phyloP scores from a whole-genome alignment of 2,797 vertebrate genomes.

The Thaleichthys pacificus region DNA sequence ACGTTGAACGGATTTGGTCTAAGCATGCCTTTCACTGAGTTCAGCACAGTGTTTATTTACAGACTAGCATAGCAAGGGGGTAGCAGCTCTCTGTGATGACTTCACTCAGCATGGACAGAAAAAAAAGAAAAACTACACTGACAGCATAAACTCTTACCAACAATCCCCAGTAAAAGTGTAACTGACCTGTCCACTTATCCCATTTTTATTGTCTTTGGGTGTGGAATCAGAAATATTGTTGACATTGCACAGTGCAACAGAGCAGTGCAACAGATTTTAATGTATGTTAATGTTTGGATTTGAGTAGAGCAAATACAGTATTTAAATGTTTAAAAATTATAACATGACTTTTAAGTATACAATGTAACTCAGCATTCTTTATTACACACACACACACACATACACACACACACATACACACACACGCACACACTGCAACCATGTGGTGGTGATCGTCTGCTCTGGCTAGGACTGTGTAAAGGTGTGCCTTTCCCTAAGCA shows the following conservation, averaged over 20 bases:
- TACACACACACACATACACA: not conserved
- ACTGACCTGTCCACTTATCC: slow-evolving; percentile 35
- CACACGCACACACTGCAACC: slow-evolving; percentile 39
- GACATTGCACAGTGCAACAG: slow-evolving; percentile 31
- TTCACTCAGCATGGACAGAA: slow-evolving; percentile 37
- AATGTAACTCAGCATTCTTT: slow-evolving; percentile 41
- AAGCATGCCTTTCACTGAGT: slow-evolving; percentile 54
- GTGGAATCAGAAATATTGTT: slow-evolving; percentile 24
- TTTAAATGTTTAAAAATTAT: slow-evolving; percentile 21
- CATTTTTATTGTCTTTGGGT: slow-evolving; percentile 22
- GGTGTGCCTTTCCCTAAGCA: slow-evolving; percentile 87
- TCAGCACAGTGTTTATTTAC: slow-evolving; percentile 45
- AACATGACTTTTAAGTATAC: slow-evolving; percentile 26
- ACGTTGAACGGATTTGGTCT: slow-evolving; percentile 59
- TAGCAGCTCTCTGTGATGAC: slow-evolving; percentile 28
- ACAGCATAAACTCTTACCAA: slow-evolving; percentile 30
- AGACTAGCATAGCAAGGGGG: slow-evolving; percentile 45
- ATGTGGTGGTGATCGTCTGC: slow-evolving; percentile 45
- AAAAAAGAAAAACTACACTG: slow-evolving; percentile 36
- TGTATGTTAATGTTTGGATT: slow-evolving; percentile 38
- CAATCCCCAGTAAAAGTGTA: slow-evolving; percentile 22
- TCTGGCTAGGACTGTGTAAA: slow-evolving; percentile 43
- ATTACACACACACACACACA: slow-evolving; percentile 35
- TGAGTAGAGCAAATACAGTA: slow-evolving; percentile 1
- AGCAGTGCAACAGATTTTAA: slow-evolving; percentile 11